These are phyloP conservation scores for Thalpophila matura DNA, from an alignment of 2,888 invertebrate genomes.

Conservation along the genomic window DNA sequence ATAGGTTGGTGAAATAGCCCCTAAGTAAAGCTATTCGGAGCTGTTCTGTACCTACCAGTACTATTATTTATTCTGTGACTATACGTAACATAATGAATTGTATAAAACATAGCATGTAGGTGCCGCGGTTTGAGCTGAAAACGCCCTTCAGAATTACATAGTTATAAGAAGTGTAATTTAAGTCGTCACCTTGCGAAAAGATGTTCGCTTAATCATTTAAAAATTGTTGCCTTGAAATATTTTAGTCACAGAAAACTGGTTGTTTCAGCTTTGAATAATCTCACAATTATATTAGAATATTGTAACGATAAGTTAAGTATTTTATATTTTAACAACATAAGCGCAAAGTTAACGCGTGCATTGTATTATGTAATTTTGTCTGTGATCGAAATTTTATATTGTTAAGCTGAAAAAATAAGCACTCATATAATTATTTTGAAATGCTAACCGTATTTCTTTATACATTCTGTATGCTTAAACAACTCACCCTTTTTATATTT, in stretches of 20 bases:
- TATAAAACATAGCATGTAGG: constrained; percentile 61
- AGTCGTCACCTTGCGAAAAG: constrained; percentile 72
- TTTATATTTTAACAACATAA: constrained; percentile 85
- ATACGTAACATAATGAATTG: constrained; percentile 56
- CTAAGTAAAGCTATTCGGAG: constrained; percentile 45
- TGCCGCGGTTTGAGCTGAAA: constrained; percentile 61
- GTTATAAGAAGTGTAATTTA: constrained; percentile 60
- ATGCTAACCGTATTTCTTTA: constrained; percentile 68
- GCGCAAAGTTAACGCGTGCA: constrained; percentile 83
- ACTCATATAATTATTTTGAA: constrained; percentile 74
- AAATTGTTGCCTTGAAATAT: constrained; percentile 85
- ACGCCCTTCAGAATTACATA: constrained; percentile 57
- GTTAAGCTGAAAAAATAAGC: constrained; percentile 85
- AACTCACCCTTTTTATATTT: constrained; percentile 1
- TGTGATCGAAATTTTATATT: constrained; percentile 90
- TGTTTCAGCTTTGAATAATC: constrained; percentile 86
- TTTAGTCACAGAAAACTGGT: constrained; percentile 84
- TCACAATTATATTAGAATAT: constrained; percentile 83
- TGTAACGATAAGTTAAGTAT: constrained; percentile 85
- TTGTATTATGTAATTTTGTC: constrained; percentile 89
- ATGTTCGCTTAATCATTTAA: constrained; percentile 79
- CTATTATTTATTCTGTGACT: constrained; percentile 52
- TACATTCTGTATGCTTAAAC: constrained; percentile 73
- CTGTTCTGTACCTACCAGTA: constrained; percentile 11
- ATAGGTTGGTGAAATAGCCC: too few species aligned